A percentile compares a stretch with the other conserved stretches of the same genome.
These are phyloP conservation scores for Steinernema khuongi DNA, from an alignment of 1,140 invertebrate species.

Conservation along the genomic window DNA sequence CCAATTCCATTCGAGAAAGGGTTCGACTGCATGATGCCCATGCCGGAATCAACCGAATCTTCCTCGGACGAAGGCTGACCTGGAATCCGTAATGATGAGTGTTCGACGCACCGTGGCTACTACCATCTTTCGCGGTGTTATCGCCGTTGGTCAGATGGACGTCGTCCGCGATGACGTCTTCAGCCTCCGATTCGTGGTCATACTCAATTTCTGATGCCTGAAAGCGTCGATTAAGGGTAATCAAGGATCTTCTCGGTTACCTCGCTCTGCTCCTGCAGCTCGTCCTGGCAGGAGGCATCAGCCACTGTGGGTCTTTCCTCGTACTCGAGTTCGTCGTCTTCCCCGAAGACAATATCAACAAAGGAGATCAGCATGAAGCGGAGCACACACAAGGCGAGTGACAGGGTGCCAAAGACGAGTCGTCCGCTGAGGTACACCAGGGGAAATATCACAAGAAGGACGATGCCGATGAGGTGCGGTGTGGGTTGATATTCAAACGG, in stretches of 20 bases:
- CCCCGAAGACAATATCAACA: constrained; percentile 22
- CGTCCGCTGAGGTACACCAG: constrained; percentile 25
- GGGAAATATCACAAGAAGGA: constrained; percentile 28
- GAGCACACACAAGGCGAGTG: not conserved
- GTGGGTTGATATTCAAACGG: constrained; percentile 32
- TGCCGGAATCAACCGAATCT: constrained; percentile 10
- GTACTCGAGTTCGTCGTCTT: not conserved
- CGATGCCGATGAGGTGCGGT: constrained; percentile 20
- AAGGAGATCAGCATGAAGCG: constrained; percentile 14
- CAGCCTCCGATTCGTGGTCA: constrained; percentile 9
- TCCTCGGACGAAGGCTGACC: constrained; percentile 14
- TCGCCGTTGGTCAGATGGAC: constrained; percentile 1
- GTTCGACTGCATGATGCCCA: not conserved
- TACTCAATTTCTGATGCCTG: not conserved
- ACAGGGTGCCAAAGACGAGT: not conserved
- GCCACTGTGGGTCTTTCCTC: not conserved
- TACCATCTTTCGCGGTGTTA: not conserved
- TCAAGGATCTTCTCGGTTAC: not conserved
- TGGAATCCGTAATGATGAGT: not conserved
- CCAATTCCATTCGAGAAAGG: not conserved
- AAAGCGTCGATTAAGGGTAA: not conserved
- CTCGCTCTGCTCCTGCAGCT: not conserved
- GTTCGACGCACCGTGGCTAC: not conserved
- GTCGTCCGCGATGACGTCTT: not conserved
- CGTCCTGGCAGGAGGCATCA: not conserved